These are phyloP conservation scores for Bombus impatiens DNA, from an alignment of 1,140 invertebrate species.

Conservation along the genomic window DNA sequence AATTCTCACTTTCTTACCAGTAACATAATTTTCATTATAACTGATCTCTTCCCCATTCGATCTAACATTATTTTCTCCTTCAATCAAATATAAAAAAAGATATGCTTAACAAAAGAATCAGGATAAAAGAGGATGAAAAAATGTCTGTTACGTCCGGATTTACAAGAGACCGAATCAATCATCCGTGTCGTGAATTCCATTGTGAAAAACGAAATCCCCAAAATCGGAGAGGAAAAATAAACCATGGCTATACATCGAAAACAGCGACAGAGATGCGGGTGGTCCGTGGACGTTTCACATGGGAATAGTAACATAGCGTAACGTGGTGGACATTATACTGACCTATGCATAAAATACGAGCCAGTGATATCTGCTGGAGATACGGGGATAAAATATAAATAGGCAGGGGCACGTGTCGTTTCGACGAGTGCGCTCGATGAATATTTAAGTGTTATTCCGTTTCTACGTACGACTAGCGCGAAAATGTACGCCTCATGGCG, in stretches of 20 bases:
- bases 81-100: neutral
- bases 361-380: neutral
- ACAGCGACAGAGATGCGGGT: neutral
- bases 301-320: neutral
- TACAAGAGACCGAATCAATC: neutral
- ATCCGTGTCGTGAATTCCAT: neutral
- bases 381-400: constrained; percentile 33
- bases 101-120: neutral
- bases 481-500: constrained; percentile 1
- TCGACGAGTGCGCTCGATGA: constrained; percentile 17
- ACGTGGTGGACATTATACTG: constrained; percentile 2
- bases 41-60: no score
- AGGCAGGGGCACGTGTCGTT: neutral
- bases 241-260: neutral
- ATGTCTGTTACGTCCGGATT: neutral
- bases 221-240: neutral
- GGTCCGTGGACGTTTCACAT: neutral
- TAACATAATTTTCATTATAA: no score
- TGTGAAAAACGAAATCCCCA: neutral
- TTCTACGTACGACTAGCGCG: neutral
- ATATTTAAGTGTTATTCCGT: constrained; percentile 25
- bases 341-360: constrained; percentile 32
- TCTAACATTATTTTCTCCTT: neutral
- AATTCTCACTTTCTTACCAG: no score
- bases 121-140: neutral